phyloP scores from a whole-genome alignment of 2,113 vertebrate species.

The Colistium nudipinnis region DNA sequence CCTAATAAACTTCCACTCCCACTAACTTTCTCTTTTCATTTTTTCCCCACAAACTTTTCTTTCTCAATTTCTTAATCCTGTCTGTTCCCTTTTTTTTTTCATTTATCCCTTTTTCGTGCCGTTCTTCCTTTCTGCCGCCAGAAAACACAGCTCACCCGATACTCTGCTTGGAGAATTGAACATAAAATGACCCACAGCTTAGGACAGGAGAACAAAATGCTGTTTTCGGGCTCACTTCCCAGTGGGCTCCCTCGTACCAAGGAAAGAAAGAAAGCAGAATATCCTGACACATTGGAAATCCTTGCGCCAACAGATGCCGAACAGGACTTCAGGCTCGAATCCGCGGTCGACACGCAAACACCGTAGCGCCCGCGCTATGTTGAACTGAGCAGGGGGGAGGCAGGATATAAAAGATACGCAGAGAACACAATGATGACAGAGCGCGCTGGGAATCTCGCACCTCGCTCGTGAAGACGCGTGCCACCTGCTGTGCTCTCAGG shows the following conservation, averaged over 20 bases:
- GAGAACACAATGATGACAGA: background rate
- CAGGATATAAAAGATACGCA: background rate
- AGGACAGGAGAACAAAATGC: background rate
- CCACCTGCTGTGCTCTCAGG: constrained; percentile 38
- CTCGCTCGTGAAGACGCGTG: too few relatives aligned
- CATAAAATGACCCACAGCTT: background rate
- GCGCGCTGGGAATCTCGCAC: too few relatives aligned
- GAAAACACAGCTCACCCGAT: background rate
- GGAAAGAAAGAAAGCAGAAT: background rate
- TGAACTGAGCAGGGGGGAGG: background rate
- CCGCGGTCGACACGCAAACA: background rate
- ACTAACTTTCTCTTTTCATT: background rate
- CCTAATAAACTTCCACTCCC: constrained; percentile 52
- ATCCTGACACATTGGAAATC: constrained; percentile 1
- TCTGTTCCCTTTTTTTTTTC: constrained; percentile 19
- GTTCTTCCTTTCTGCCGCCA: constrained; percentile 10
- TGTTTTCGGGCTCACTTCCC: constrained; percentile 8
- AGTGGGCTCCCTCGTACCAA: background rate
- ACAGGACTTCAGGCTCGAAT: background rate
- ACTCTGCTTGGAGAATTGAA: constrained; percentile 7
- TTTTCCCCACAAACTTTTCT: constrained; percentile 25
- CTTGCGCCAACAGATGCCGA: background rate
- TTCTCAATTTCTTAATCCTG: background rate
- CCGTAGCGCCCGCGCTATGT: background rate
- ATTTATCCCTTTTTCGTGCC: constrained; percentile 2